Evolutionary conservation across 2,888 invertebrate species (phyloP).

Genomic region (Hydraecia micacea): DNA sequence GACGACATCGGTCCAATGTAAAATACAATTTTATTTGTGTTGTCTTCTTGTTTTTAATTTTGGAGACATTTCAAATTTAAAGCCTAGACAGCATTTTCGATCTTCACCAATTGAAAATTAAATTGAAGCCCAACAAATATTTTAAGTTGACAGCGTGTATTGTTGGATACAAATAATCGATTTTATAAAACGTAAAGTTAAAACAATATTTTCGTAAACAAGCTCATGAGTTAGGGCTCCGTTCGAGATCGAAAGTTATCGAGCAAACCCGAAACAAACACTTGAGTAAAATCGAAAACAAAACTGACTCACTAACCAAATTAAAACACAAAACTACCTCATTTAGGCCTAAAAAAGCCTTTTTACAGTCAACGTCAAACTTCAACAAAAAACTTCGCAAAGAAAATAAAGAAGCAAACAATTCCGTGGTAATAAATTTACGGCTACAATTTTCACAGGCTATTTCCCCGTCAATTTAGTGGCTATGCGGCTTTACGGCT

Average conservation of each 20-base stretch:
- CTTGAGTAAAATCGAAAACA: neutral
- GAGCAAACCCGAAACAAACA: neutral
- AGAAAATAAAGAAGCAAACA: constrained; percentile 16
- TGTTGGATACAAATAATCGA: constrained; percentile 14
- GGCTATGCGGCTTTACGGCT: constrained; percentile 13
- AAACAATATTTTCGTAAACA: neutral
- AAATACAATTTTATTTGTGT: neutral
- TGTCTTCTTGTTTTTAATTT: neutral
- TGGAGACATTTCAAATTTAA: neutral
- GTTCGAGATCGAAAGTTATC: constrained; percentile 5
- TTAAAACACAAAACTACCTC: constrained; percentile 3
- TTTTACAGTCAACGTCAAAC: neutral
- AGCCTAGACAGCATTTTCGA: neutral
- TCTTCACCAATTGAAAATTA: constrained; percentile 10
- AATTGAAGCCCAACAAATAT: constrained; percentile 9
- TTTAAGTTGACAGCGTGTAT: neutral
- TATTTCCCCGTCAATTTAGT: constrained; percentile 53
- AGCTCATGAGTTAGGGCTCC: neutral
- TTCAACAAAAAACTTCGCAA: neutral
- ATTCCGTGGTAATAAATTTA: constrained; percentile 36
- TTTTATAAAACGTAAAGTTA: neutral
- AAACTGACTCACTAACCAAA: constrained; percentile 1
- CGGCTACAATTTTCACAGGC: constrained; percentile 55
- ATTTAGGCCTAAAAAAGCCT: neutral
- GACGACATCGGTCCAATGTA: neutral